Evolutionary conservation across 2,797 vertebrate species (phyloP).

Genomic region (Bovichtus diacanthus): DNA sequence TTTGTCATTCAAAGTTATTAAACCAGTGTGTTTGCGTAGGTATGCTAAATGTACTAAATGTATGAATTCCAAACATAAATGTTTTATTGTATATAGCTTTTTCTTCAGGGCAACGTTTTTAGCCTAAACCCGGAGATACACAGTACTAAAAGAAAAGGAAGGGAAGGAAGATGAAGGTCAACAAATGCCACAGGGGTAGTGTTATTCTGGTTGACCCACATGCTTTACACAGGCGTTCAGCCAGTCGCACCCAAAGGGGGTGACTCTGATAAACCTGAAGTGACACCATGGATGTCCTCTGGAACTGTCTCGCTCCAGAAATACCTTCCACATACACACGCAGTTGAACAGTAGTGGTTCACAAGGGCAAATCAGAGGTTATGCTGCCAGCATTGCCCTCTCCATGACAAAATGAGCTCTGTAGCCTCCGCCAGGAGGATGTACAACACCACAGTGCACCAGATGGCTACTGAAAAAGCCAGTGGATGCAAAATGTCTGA

Average conservation of each 20-base stretch:
- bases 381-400: conserved; percentile 23
- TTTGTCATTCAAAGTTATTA: not conserved
- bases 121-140: conserved; percentile 17
- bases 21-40: not conserved
- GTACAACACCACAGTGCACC: conserved; percentile 46
- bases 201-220: conserved; percentile 76
- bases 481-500: conserved; percentile 8
- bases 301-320: conserved; percentile 64
- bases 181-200: conserved; percentile 54
- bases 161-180: conserved; percentile 62
- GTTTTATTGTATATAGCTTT: not conserved
- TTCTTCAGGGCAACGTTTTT: not conserved
- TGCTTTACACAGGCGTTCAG: conserved; percentile 64
- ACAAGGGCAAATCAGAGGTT: conserved; percentile 66
- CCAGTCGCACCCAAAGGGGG: conserved; percentile 60
- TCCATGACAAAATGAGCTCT: conserved; percentile 45
- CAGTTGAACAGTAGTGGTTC: conserved; percentile 40
- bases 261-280: conserved; percentile 75
- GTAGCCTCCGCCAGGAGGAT: conserved; percentile 33
- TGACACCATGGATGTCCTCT: conserved; percentile 72
- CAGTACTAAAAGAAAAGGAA: conserved; percentile 11
- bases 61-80: not conserved
- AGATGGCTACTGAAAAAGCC: conserved; percentile 52
- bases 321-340: conserved; percentile 44
- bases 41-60: not conserved